Base-by-base conservation (phyloP, 2,797 vertebrate species). In the Microctenopoma lineatum region DNA sequence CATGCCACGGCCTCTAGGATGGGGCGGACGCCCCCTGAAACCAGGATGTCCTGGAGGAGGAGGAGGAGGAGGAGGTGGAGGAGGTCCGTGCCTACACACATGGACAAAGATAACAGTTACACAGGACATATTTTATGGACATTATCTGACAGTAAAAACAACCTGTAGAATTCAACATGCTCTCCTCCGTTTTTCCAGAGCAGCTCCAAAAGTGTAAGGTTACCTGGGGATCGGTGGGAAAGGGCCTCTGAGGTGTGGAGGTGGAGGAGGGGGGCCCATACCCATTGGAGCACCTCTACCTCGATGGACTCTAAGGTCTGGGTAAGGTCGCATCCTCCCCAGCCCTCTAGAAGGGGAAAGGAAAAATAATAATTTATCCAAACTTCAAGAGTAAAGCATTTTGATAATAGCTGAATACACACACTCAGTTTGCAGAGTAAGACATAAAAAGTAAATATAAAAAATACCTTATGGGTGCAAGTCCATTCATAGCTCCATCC, bases 241-340 rank as follows among this genome's bases (percentile, higher is more conserved):
- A 51, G 86, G 91, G 14, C 86, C 88, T 87, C 92, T 90, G 38
- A 90, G 70, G 77, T 92, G 93, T 79, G 90, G 88, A 8, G 81
- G 86, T 2, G 74, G 89, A 45, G 83, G 89, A 18, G 87, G 88
- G 9, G 85, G 89, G 15, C 89, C 79, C 87, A 94, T 92, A 44
- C 83, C 70, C 82, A 92, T 91, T 0, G 87, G 91, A 54, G 91
- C 78, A 14, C 79, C 86, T 63, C 91, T 79, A 9, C 77, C 84
- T 66, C 90, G 80, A 65, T 85, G 88, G 58, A 90, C 91, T 59
- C 92, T 85, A 26, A 77, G 55, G 60, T 94, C 92, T 67, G 92
- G 92, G 59, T 94, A 94, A 0, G 93, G 94, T 62, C 84, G 79
- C 90, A 92, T 92, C 78, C 93, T 91, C 11, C 92, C 91, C 82